Conservation (phyloP, 1,140 invertebrate species). For the Nylanderia fulva region DNA sequence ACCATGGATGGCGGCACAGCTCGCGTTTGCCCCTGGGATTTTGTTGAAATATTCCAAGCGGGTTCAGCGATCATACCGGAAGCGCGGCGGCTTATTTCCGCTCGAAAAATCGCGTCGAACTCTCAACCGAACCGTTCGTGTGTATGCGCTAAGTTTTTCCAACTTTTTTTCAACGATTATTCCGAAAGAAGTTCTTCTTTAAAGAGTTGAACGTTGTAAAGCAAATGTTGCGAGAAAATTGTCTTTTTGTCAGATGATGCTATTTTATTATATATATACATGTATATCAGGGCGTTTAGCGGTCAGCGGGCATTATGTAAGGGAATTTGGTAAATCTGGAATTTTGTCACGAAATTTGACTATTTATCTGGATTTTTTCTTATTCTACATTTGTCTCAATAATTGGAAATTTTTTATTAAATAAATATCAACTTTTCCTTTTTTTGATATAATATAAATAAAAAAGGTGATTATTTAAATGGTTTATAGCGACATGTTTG, state of each 20-base stretch:
- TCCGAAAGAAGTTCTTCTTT: background rate
- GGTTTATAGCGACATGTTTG: no score
- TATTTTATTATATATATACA: no score
- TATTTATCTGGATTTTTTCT: no score
- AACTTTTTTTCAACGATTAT: background rate
- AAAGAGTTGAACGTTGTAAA: background rate
- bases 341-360: no score
- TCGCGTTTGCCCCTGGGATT: conserved; percentile 37
- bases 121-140: background rate
- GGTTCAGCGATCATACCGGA: background rate
- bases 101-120: background rate
- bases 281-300: no score
- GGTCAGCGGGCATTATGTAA: no score
- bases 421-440: no score
- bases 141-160: background rate
- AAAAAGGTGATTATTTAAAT: no score
- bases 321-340: no score
- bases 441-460: no score
- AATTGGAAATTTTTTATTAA: no score
- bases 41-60: conserved; percentile 48
- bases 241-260: background rate
- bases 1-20: conserved; percentile 26
- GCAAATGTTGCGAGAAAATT: background rate
- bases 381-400: no score
- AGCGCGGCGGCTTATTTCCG: background rate